Evolutionary conservation across 92 coral and sea anemone genomes (phyloP), one percentile per base, ranked within the genome.

Genomic region (Heteractis magnifica): DNA sequence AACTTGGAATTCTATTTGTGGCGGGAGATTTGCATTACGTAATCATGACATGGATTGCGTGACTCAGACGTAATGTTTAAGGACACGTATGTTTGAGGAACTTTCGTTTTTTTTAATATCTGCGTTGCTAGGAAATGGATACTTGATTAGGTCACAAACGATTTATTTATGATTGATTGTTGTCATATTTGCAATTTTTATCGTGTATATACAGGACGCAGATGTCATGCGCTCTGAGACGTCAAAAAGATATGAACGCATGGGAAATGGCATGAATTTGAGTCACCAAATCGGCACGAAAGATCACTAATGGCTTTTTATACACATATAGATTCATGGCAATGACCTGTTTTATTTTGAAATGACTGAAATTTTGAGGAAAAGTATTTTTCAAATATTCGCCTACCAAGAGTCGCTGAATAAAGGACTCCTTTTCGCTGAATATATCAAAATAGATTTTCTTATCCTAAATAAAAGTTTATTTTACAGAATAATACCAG

Each of bases 1-100:
- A 10, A n/a, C 11, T 16, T 65, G 8, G 18, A 7, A 8, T 68
- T 68, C 73, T 68, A 68, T 68, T 68, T 68, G 14, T 26, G 73
- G 73, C 73, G 73, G 73, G 73, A 68, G 73, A 68, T 62, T 7
- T 68, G 73, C 12, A 68, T 68, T 68, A 68, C 49, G 73, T 68
- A 68, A 10, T 12, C 73, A 10, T 68, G 73, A 68, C 73, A 23
- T 6, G 41, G 73, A 68, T 21, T 26, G 49, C 73, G 73, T 68
- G 73, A 68, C 49, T 68, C 49, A 20, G 44, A 23, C 73, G 73
- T 19, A 68, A 68, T 68, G 73, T 23, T 23, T 21, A 20, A 68
- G 49, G 49, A 68, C 73, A 68, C 73, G 73, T 68, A 68, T 0
- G 70, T 15, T 20, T 6, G 26, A 65, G 48, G 48, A 23, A 21